Conservation (phyloP, 2,888 invertebrate genomes). For the Carcina quercana region DNA sequence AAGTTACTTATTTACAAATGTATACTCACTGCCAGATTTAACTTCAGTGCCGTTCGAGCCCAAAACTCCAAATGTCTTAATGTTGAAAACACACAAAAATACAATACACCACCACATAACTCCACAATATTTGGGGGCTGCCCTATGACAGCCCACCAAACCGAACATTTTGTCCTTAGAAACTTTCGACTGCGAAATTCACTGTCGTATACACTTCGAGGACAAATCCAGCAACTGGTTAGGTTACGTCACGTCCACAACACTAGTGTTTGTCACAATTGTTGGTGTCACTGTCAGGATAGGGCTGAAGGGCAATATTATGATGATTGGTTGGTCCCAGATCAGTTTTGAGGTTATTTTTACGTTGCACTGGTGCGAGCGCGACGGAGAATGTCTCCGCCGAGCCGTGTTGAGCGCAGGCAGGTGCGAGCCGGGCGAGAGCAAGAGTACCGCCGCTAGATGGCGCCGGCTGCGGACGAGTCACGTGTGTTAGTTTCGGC, state of each 20-base stretch:
- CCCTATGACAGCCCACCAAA: constrained; percentile 71
- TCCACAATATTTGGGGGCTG: constrained; percentile 69
- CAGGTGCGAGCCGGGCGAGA: constrained; percentile 45
- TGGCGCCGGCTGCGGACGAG: constrained; percentile 47
- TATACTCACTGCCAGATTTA: constrained; percentile 50
- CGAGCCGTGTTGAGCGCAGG: constrained; percentile 20
- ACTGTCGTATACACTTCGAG: constrained; percentile 46
- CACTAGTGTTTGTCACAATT: constrained; percentile 34
- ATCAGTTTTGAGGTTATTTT: constrained; percentile 66
- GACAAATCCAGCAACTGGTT: constrained; percentile 27
- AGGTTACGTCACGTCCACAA: constrained; percentile 38
- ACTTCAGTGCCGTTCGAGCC: constrained; percentile 48
- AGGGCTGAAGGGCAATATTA: constrained; percentile 49
- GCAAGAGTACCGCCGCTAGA: constrained; percentile 40
- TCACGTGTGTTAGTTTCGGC: constrained; percentile 61
- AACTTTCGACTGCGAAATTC: constrained; percentile 62
- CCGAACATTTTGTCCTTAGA: constrained; percentile 57
- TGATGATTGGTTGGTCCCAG: constrained; percentile 49
- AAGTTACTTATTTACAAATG: no score
- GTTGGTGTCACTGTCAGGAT: constrained; percentile 46
- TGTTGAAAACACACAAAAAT: constrained; percentile 60
- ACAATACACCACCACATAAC: constrained; percentile 72
- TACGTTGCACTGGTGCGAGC: constrained; percentile 69
- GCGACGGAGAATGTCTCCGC: constrained; percentile 59
- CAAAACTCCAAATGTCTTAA: constrained; percentile 53